Conservation (phyloP, 1,140 invertebrate genomes). For the Chrysomallon squamiferum region DNA sequence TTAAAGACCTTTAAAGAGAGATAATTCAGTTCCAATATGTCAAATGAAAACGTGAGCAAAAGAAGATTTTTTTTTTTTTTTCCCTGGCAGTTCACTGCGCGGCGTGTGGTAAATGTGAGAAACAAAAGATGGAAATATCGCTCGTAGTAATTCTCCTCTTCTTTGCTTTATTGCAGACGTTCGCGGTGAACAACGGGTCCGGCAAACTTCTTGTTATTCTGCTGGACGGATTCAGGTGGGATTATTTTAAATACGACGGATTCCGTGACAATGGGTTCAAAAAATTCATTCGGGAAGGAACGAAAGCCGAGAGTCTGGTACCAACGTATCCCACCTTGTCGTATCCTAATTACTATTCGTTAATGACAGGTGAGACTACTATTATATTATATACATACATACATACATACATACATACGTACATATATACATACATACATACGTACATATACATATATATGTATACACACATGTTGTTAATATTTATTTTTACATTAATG, state of each 20-base stretch:
- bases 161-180: background rate
- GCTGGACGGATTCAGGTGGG: slow-evolving; percentile 57
- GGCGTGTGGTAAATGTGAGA: background rate
- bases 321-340: slow-evolving; percentile 54
- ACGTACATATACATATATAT: no score
- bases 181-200: background rate
- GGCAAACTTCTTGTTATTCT: background rate
- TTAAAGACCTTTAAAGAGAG: background rate
- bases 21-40: background rate
- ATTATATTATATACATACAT: no score
- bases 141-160: no score
- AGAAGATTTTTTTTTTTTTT: background rate
- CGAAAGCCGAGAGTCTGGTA: slow-evolving; percentile 41
- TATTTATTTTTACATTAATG: no score
- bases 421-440: no score
- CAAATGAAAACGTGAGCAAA: background rate
- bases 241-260: slow-evolving; percentile 43
- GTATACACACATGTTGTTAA: no score
- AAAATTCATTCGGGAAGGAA: slow-evolving; percentile 35
- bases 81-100: background rate
- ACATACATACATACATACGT: no score
- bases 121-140: background rate
- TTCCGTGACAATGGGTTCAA: slow-evolving; percentile 39
- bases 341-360: slow-evolving; percentile 59
- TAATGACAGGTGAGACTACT: slow-evolving; percentile 58